A percentile compares a stretch with the other conserved stretches of the same genome.
These are phyloP conservation scores for Pseudopleuronectes americanus DNA, from an alignment of 2,797 vertebrate species.

Conservation along the genomic window DNA sequence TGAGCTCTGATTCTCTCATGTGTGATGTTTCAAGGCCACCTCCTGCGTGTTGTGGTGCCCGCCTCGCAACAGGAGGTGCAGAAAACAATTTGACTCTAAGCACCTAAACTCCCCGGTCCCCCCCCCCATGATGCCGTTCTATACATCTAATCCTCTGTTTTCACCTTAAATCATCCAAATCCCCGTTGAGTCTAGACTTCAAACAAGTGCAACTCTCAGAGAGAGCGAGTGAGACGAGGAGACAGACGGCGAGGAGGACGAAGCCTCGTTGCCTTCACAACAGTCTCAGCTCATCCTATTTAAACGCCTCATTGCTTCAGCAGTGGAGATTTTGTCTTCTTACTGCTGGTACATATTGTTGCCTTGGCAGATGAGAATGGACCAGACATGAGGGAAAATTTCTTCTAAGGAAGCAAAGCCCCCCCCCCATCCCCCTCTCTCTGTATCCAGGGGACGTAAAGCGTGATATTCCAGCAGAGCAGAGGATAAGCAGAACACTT, in stretches of 20 bases:
- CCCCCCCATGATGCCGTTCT: slow-evolving; percentile 28
- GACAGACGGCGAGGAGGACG: slow-evolving; percentile 49
- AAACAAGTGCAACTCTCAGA: slow-evolving; percentile 56
- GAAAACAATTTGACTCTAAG: slow-evolving; percentile 68
- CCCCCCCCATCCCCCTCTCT: slow-evolving; percentile 25
- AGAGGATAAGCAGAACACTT: slow-evolving; percentile 72
- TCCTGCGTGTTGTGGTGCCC: slow-evolving; percentile 38
- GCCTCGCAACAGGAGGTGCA: slow-evolving; percentile 50
- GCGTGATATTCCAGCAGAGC: slow-evolving; percentile 70
- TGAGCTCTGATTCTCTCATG: slow-evolving; percentile 37
- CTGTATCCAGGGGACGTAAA: slow-evolving; percentile 65
- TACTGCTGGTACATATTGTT: slow-evolving; percentile 71
- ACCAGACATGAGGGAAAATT: slow-evolving; percentile 68
- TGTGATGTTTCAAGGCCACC: slow-evolving; percentile 47
- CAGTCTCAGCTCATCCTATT: slow-evolving; percentile 77
- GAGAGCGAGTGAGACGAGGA: slow-evolving; percentile 23
- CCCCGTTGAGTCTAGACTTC: slow-evolving; percentile 65
- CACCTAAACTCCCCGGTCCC: slow-evolving; percentile 22
- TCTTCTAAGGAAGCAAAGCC: slow-evolving; percentile 73
- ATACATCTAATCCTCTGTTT: slow-evolving; percentile 61
- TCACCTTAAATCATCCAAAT: slow-evolving; percentile 77
- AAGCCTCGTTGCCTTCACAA: slow-evolving; percentile 63
- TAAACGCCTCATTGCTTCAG: slow-evolving; percentile 81
- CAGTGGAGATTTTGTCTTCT: slow-evolving; percentile 66
- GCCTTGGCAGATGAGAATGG: slow-evolving; percentile 69